Conservation (phyloP, 2,888 invertebrate species). For the Leptopilina drosophilae region DNA sequence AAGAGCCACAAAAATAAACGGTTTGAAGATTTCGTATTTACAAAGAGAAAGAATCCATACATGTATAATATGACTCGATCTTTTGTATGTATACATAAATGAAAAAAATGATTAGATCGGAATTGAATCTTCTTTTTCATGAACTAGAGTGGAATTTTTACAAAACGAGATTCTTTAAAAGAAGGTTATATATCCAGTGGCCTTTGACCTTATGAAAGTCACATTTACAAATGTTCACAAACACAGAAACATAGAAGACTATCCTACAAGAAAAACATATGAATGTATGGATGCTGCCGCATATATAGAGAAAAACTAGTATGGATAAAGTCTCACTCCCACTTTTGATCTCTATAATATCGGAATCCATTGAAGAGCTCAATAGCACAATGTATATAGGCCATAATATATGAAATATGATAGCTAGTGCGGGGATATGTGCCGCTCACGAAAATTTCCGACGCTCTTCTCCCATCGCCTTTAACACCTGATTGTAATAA, state of each 20-base stretch:
- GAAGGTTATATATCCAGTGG: constrained; percentile 5
- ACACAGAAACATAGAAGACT: constrained; percentile 5
- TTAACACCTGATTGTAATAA: neutral
- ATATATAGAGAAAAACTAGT: neutral
- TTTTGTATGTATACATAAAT: neutral
- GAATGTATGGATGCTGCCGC: constrained; percentile 8
- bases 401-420: constrained; percentile 18
- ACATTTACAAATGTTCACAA: constrained; percentile 18
- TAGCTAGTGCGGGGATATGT: constrained; percentile 3
- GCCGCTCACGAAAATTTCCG: neutral
- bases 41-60: too few species aligned
- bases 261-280: neutral
- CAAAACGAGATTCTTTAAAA: constrained; percentile 6
- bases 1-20: too few species aligned
- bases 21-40: too few species aligned
- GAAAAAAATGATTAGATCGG: constrained; percentile 1
- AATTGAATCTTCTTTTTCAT: constrained; percentile 9
- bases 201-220: constrained; percentile 21
- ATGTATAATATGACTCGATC: too few species aligned
- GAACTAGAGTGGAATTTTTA: neutral
- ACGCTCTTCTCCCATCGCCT: constrained; percentile 12
- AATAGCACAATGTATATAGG: constrained; percentile 28
- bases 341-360: constrained; percentile 30
- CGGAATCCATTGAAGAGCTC: constrained; percentile 17
- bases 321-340: constrained; percentile 22